These are phyloP conservation scores for Drosophila baimaii DNA, from an alignment of 1,140 invertebrate species.

Conservation along the genomic window DNA sequence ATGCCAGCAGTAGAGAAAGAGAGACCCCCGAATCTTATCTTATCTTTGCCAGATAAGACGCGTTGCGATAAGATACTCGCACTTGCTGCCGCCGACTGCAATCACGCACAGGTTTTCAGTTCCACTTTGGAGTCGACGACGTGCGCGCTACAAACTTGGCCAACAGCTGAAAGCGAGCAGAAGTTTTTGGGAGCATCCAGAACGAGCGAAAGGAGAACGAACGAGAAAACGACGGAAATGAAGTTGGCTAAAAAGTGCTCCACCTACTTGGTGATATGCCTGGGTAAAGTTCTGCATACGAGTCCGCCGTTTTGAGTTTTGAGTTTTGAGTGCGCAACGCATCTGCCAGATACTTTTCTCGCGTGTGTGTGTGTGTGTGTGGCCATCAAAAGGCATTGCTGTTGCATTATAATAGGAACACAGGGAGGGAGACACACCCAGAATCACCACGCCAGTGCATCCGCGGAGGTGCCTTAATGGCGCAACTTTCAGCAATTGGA, in stretches of 20 bases:
- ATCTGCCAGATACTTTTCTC: constrained; percentile 9
- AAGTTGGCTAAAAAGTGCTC: constrained; percentile 76
- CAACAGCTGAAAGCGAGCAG: constrained; percentile 41
- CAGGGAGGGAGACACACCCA: background rate
- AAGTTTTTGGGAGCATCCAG: constrained; percentile 38
- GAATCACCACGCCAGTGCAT: constrained; percentile 13
- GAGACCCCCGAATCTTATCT: constrained; percentile 59
- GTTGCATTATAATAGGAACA: constrained; percentile 13
- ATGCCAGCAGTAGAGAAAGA: background rate
- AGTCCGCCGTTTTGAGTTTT: constrained; percentile 22
- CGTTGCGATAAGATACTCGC: constrained; percentile 59
- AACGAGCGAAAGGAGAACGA: constrained; percentile 27
- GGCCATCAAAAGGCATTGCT: constrained; percentile 16
- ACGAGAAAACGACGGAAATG: constrained; percentile 67
- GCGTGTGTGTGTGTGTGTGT: constrained; percentile 7
- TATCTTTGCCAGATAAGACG: constrained; percentile 28
- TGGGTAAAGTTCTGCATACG: constrained; percentile 72
- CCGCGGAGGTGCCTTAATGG: constrained; percentile 19
- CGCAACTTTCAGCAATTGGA: constrained; percentile 36
- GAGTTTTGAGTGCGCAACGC: constrained; percentile 5
- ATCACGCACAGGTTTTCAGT: constrained; percentile 63
- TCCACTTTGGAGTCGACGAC: constrained; percentile 66
- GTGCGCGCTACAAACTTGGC: constrained; percentile 60
- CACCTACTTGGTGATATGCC: constrained; percentile 79
- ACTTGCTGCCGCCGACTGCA: constrained; percentile 62